phyloP scores from a whole-genome alignment of 2,113 vertebrate species.

The Furnarius figulus region DNA sequence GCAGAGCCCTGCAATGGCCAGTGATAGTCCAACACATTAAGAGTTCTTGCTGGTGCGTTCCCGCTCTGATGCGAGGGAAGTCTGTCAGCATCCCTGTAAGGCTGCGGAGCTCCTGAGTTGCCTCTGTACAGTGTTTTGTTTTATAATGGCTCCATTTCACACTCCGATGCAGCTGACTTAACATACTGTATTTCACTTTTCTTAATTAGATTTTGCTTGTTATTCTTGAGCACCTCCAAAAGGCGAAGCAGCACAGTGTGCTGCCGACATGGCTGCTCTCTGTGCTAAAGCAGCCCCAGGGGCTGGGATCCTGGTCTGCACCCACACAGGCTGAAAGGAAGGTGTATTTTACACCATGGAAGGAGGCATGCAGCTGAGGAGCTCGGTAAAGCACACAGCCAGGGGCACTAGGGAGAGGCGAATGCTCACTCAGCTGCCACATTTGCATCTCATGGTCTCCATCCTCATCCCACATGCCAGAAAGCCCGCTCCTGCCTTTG shows the following conservation, averaged over 20 bases:
- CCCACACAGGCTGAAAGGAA: neutral
- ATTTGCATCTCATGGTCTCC: rapidly evolving
- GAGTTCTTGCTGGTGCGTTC: rapidly evolving
- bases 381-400: neutral
- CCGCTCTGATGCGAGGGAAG: rapidly evolving
- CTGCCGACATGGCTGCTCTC: neutral
- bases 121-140: neutral
- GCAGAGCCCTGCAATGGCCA: neutral
- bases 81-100: neutral
- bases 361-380: neutral
- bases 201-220: slow-evolving; percentile 26
- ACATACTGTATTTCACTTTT: slow-evolving; percentile 15
- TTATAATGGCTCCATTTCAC: slow-evolving; percentile 52
- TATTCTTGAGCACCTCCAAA: neutral
- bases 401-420: rapidly evolving
- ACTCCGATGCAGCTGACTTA: slow-evolving; percentile 21
- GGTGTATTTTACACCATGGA: rapidly evolving
- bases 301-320: neutral
- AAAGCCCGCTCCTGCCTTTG: neutral
- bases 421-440: rapidly evolving
- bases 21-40: neutral
- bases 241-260: neutral
- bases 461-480: rapidly evolving
- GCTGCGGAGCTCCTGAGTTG: neutral
- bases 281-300: neutral